phyloP scores from a whole-genome alignment of 2,113 vertebrate species.

The Numenius arquata region DNA sequence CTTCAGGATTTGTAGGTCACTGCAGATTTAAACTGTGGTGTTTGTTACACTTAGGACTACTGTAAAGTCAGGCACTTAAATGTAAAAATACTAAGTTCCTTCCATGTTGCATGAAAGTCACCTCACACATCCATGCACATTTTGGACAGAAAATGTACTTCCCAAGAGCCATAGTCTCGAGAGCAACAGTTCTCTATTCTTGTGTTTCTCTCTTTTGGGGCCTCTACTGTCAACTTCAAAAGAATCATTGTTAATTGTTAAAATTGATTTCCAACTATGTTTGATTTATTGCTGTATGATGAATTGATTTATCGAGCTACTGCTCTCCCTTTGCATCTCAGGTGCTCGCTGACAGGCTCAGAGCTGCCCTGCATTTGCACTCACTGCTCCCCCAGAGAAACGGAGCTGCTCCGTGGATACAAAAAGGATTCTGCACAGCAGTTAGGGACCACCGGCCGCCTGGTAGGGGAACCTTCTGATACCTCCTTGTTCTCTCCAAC shows the following conservation, averaged over 20 bases:
- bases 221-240: slow-evolving; percentile 10
- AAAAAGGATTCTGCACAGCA: background rate
- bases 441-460: background rate
- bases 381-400: background rate
- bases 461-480: background rate
- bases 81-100: background rate
- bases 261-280: background rate
- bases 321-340: background rate
- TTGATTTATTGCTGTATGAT: slow-evolving; percentile 26
- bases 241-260: background rate
- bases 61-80: background rate
- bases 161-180: background rate
- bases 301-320: background rate
- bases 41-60: background rate
- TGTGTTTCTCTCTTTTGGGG: background rate
- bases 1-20: background rate
- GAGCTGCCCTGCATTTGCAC: background rate
- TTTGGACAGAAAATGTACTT: background rate
- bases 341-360: slow-evolving; percentile 3
- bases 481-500: background rate
- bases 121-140: background rate
- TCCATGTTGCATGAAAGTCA: background rate
- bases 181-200: background rate
- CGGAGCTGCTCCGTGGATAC: background rate
- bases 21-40: background rate